These are phyloP conservation scores for Falco cherrug DNA, from an alignment of 2,797 vertebrate species.

Conservation along the genomic window DNA sequence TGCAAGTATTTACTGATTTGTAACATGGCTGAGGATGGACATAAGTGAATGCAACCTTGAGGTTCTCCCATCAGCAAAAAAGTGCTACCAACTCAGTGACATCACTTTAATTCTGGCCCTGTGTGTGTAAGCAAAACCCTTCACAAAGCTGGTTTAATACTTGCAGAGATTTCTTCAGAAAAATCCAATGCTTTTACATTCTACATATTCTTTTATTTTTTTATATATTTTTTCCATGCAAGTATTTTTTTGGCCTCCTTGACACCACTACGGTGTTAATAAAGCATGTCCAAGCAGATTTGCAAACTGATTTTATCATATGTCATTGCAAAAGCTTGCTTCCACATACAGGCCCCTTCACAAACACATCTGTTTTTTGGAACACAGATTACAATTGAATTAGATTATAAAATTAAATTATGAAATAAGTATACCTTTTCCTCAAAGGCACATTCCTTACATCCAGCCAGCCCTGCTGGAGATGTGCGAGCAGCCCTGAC, in stretches of 20 bases:
- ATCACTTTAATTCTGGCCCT: background rate
- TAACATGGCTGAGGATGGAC: rapidly evolving
- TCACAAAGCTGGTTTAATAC: background rate
- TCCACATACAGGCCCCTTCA: background rate
- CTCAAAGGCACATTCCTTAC: background rate
- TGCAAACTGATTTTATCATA: background rate
- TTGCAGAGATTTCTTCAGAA: background rate
- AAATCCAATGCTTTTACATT: background rate
- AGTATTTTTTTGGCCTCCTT: background rate
- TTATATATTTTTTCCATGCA: background rate
- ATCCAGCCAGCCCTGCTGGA: background rate
- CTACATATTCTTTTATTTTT: background rate
- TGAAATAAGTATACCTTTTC: background rate
- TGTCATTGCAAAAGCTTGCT: background rate
- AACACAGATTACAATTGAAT: background rate
- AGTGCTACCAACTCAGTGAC: background rate
- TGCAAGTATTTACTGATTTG: background rate
- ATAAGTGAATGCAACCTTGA: background rate
- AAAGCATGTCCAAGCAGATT: background rate
- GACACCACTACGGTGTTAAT: background rate
- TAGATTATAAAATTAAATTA: background rate
- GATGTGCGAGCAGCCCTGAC: background rate
- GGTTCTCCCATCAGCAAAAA: background rate
- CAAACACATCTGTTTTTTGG: background rate
- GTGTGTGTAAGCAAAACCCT: background rate